Evolutionary conservation across 2,113 vertebrate genomes (phyloP).

Genomic region (Pterocles burchelli): DNA sequence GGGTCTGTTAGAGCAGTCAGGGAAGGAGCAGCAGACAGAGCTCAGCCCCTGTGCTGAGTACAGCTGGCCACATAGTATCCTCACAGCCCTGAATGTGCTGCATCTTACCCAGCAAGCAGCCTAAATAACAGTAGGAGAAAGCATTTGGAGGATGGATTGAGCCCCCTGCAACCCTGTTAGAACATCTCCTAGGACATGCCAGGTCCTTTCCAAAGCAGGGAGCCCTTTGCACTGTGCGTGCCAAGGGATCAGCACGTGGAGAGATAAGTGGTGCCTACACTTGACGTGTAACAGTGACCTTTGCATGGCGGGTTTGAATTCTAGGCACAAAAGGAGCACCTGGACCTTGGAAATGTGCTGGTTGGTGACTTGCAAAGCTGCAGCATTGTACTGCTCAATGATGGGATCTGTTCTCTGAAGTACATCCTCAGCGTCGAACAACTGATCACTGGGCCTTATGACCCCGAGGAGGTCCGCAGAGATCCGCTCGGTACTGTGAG

Average conservation of each 20-base stretch:
- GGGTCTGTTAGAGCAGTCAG: not conserved
- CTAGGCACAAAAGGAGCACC: constrained; percentile 77
- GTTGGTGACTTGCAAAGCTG: constrained; percentile 77
- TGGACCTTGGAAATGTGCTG: constrained; percentile 83
- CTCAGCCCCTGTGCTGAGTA: not conserved
- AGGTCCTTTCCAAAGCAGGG: not conserved
- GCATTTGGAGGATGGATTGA: not conserved
- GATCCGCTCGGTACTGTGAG: constrained; percentile 76
- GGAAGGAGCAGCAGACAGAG: not conserved
- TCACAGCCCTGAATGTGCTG: not conserved
- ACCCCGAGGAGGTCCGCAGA: not conserved
- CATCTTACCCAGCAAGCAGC: not conserved
- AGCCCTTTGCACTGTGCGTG: not conserved
- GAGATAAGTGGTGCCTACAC: not conserved
- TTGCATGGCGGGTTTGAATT: not conserved
- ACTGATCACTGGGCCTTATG: constrained; percentile 37
- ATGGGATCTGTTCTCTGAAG: constrained; percentile 80
- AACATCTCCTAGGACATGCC: not conserved
- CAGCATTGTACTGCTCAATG: constrained; percentile 82
- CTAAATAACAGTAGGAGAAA: not conserved
- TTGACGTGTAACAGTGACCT: not conserved
- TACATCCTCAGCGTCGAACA: constrained; percentile 83
- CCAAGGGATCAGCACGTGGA: not conserved
- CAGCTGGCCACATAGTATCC: not conserved
- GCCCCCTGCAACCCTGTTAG: not conserved